Base-by-base conservation (phyloP, 2,888 invertebrate genomes). In the Troilus luridus region DNA sequence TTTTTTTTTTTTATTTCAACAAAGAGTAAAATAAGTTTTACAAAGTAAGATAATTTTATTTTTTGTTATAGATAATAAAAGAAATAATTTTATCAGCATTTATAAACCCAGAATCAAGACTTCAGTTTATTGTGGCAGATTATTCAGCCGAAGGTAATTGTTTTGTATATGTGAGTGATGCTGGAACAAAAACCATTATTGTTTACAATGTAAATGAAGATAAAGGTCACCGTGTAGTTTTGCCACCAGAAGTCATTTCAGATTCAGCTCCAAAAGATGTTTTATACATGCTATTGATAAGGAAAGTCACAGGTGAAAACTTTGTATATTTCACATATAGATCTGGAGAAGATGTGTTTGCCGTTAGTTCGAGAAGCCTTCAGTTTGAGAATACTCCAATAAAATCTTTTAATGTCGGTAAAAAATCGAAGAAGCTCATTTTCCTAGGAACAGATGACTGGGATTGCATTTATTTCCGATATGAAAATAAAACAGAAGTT, bases 61-160 rank as follows among this genome's bases (percentile, higher is more conserved):
- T 24, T 54, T 54, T 54, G 19, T 58, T 92, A 88, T 8, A 92
- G 92, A 59, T 90, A 9, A 64, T 81, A 10, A 96, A 96, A 93
- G 94, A 94, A 0, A 95, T 97, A 67, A 95, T 96, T 90, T 94
- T 97, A 88, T 95, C 96, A 21, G 94, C 95, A 0, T 94, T 96
- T 19, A 95, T 95, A 0, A 95, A 95, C 72, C 94, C 95, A 14
- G 95, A 95, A 14, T 96, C 96, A 0, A 95, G 96, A 21, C 94
- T 97, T 56, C 97, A 97, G 93, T 96, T 96, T 93, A 94, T 97
- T 81, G 95, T 95, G 0, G 95, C 96, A 7, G 97, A 97, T 93
- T 96, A 96, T 93, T 95, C 91, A 24, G 88, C 91, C 7, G 91
- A 92, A 54, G 92, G 92, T 12, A 90, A 91, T 10, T 89, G 92